Percentiles rank a stretch among this genome's conserved stretches.
These are phyloP conservation scores for Drosophila incognita DNA, from an alignment of 2,888 invertebrate species.

Conservation along the genomic window DNA sequence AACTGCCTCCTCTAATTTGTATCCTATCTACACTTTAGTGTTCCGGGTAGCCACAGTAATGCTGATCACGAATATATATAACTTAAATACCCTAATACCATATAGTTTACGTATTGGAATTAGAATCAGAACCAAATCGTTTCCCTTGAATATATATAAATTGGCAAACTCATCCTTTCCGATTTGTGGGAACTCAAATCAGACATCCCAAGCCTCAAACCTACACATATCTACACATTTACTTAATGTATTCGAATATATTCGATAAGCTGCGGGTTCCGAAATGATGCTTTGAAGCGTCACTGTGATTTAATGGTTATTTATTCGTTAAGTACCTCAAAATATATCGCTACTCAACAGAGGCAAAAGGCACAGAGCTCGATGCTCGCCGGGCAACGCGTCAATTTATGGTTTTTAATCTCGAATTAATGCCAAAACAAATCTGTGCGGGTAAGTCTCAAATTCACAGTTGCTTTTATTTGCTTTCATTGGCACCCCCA, in stretches of 20 bases:
- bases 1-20: background rate
- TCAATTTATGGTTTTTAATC: slow-evolving; percentile 65
- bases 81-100: background rate
- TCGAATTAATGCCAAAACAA: slow-evolving; percentile 68
- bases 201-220: background rate
- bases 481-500: slow-evolving; percentile 37
- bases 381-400: slow-evolving; percentile 7
- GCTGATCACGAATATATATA: background rate
- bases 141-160: background rate
- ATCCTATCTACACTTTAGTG: background rate
- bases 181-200: background rate
- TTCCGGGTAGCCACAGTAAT: background rate
- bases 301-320: slow-evolving; percentile 20
- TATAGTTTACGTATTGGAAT: background rate
- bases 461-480: slow-evolving; percentile 51
- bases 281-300: slow-evolving; percentile 9
- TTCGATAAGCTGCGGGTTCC: slow-evolving; percentile 19
- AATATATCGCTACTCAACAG: slow-evolving; percentile 36
- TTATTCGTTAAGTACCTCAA: slow-evolving; percentile 48
- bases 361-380: slow-evolving; percentile 16
- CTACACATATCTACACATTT: background rate
- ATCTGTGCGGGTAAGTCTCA: slow-evolving; percentile 65
- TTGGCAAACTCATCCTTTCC: background rate
- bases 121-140: background rate
- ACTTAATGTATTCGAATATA: background rate